phyloP scores from a whole-genome alignment of 1,140 invertebrate genomes.

The Oscheius sp. region DNA sequence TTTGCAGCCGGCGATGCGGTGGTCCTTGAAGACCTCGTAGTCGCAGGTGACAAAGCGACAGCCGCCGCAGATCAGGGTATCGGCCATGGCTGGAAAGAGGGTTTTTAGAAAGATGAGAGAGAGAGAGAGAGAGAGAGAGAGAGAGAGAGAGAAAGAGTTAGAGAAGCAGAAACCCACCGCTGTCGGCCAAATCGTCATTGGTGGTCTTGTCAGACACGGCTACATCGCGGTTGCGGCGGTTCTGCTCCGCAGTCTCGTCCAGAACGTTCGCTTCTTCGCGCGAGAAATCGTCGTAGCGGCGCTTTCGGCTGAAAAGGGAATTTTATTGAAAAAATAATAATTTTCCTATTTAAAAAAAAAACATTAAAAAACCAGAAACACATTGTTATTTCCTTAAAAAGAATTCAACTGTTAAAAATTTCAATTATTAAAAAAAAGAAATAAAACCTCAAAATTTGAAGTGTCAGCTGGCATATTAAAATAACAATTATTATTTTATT shows the following conservation, averaged over 20 bases:
- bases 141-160: too few species aligned
- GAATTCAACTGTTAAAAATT: background rate
- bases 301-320: slow-evolving; percentile 19
- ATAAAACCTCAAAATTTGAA: background rate
- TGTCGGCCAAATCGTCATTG: slow-evolving; percentile 17
- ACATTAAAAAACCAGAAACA: too few species aligned
- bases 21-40: slow-evolving; percentile 32
- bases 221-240: slow-evolving; percentile 9
- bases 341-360: too few species aligned
- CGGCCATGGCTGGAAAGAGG: slow-evolving; percentile 29
- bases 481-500: background rate
- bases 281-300: slow-evolving; percentile 8
- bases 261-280: background rate
- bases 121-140: too few species aligned
- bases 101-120: background rate
- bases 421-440: background rate
- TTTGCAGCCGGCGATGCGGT: slow-evolving; percentile 24
- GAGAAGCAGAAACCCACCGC: slow-evolving; percentile 17
- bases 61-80: slow-evolving; percentile 31
- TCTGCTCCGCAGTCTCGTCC: slow-evolving; percentile 26
- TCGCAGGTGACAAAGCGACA: slow-evolving; percentile 35
- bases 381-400: too few species aligned
- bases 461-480: background rate
- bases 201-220: slow-evolving; percentile 20
- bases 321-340: background rate